Conservation (phyloP, 2,113 vertebrate species). For the Nothocercus nigrocapillus region DNA sequence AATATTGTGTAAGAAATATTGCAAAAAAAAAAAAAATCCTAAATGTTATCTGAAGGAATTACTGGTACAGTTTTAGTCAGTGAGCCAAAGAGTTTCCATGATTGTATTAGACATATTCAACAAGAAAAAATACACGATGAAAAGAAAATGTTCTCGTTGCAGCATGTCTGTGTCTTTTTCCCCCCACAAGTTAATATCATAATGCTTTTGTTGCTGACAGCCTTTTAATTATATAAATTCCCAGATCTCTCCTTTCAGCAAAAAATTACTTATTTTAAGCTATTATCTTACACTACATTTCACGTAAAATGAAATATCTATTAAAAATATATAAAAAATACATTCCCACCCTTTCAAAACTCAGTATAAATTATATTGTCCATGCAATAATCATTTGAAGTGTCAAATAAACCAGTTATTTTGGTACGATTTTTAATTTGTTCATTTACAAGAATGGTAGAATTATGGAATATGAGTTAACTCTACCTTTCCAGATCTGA, state of each 20-base stretch:
- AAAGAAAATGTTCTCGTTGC: neutral
- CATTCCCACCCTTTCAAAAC: neutral
- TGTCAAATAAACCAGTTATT: neutral
- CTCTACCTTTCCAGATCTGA: neutral
- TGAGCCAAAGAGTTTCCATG: neutral
- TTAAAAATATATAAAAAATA: neutral
- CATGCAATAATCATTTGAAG: neutral
- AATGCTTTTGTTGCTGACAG: neutral
- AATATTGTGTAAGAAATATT: neutral
- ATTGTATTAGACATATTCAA: neutral
- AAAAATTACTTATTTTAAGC: neutral
- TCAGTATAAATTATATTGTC: neutral
- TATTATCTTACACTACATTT: neutral
- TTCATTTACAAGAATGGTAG: neutral
- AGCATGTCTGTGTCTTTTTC: neutral
- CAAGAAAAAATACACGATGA: neutral
- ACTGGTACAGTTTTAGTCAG: neutral
- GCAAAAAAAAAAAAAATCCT: neutral
- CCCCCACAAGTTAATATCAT: neutral
- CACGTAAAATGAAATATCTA: neutral
- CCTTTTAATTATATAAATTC: neutral
- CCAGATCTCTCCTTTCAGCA: neutral
- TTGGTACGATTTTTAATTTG: neutral
- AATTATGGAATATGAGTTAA: neutral
- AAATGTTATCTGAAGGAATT: neutral